A percentile compares a stretch with the other conserved stretches of the same genome.
Conservation (phyloP, 1,140 invertebrate genomes). For the Plectrocnemia conspersa region DNA sequence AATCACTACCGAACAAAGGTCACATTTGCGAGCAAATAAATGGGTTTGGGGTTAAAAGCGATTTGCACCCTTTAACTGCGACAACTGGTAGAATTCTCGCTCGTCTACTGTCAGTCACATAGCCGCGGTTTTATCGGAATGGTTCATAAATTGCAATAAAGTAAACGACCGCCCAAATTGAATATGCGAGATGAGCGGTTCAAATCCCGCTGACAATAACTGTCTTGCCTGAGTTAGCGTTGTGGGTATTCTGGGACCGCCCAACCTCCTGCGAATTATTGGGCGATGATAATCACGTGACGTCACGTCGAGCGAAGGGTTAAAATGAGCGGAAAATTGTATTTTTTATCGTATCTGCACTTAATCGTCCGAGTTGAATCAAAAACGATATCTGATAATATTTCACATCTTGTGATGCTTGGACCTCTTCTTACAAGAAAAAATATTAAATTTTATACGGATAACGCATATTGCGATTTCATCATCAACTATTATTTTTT, state of each 20-base stretch:
- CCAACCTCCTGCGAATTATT: slow-evolving; percentile 31
- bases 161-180: slow-evolving; percentile 32
- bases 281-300: slow-evolving; percentile 26
- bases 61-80: slow-evolving; percentile 30
- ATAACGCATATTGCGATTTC: too few relatives aligned
- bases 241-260: slow-evolving; percentile 6
- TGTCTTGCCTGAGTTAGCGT: slow-evolving; percentile 21
- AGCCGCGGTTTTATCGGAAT: slow-evolving; percentile 12
- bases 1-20: too few relatives aligned
- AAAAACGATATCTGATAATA: too few relatives aligned
- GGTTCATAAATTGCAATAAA: slow-evolving; percentile 32
- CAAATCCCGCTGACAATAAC: slow-evolving; percentile 31
- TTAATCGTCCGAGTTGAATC: too few relatives aligned
- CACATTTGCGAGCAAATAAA: too few relatives aligned
- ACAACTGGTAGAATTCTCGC: slow-evolving; percentile 7
- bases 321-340: background rate
- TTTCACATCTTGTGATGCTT: too few relatives aligned
- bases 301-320: slow-evolving; percentile 9
- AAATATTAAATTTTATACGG: too few relatives aligned
- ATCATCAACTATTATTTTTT: too few relatives aligned
- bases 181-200: slow-evolving; percentile 22
- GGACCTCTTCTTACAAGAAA: too few relatives aligned
- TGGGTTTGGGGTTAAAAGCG: slow-evolving; percentile 3
- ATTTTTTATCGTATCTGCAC: too few relatives aligned
- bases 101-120: slow-evolving; percentile 32